Percentiles rank a stretch among this genome's conserved stretches.
phyloP scores from a whole-genome alignment of 1,140 invertebrate genomes.

The fruit fly (Drosophila melanogaster) region DNA sequence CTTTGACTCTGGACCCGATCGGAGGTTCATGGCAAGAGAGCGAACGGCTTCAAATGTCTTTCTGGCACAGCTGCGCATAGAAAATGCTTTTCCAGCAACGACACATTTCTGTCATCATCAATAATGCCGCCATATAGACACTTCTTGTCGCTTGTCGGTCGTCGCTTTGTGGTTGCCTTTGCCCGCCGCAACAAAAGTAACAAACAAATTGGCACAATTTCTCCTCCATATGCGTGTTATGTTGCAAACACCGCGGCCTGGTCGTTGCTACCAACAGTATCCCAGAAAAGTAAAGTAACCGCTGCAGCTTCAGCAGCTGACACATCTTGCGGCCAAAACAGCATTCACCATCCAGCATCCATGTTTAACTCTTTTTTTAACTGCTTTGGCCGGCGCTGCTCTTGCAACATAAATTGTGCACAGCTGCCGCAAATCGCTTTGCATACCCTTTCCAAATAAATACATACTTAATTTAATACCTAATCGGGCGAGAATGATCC shows the following conservation, averaged over 20 bases:
- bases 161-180: slow-evolving; percentile 55
- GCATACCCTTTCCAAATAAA: slow-evolving; percentile 31
- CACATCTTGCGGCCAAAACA: slow-evolving; percentile 60
- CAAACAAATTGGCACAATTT: slow-evolving; percentile 82
- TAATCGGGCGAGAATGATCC: no score
- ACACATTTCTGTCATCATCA: slow-evolving; percentile 82
- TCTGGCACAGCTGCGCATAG: slow-evolving; percentile 60
- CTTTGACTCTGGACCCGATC: slow-evolving; percentile 7
- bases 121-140: slow-evolving; percentile 75
- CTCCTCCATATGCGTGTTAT: slow-evolving; percentile 71
- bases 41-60: slow-evolving; percentile 16
- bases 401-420: slow-evolving; percentile 73
- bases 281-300: slow-evolving; percentile 21
- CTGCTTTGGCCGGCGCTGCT: slow-evolving; percentile 27
- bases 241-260: slow-evolving; percentile 64
- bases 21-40: slow-evolving; percentile 40
- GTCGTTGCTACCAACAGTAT: slow-evolving; percentile 25
- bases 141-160: slow-evolving; percentile 46
- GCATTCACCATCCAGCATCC: slow-evolving; percentile 37
- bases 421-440: slow-evolving; percentile 51
- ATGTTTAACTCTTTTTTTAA: slow-evolving; percentile 46
- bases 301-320: slow-evolving; percentile 61
- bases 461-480: background rate
- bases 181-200: slow-evolving; percentile 46
- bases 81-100: slow-evolving; percentile 62